Evolutionary conservation across 2,113 vertebrate genomes (phyloP).

Genomic region (Zapornia atra): DNA sequence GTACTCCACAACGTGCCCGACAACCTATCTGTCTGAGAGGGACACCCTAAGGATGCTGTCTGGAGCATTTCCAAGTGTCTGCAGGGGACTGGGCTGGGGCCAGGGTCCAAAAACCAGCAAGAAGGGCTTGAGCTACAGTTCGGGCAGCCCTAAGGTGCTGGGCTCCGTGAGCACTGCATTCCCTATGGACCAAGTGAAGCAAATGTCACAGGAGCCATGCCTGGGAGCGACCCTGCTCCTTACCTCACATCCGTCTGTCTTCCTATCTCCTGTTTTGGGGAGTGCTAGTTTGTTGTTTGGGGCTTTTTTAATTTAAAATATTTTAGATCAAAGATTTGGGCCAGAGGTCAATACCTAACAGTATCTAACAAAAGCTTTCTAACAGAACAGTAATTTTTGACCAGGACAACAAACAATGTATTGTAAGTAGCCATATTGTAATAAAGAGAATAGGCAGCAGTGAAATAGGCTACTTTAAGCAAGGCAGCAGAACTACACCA

Average conservation of each 20-base stretch:
- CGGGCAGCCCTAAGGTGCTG: not conserved
- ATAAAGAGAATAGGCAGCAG: not conserved
- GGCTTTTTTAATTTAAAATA: no score
- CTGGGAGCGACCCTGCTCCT: not conserved
- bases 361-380: not conserved
- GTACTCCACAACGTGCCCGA: not conserved
- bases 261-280: no score
- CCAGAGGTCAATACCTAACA: not conserved
- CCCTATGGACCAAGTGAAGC: not conserved
- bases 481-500: not conserved
- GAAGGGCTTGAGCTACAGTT: not conserved
- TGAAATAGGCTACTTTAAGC: not conserved
- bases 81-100: not conserved
- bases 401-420: not conserved
- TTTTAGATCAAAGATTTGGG: not conserved
- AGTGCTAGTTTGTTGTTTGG: not conserved
- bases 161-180: not conserved
- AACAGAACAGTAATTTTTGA: not conserved
- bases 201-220: not conserved
- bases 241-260: fast-evolving
- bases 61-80: not conserved
- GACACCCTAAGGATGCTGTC: not conserved
- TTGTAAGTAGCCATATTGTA: not conserved
- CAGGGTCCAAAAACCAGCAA: not conserved
- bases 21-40: not conserved